These are phyloP conservation scores for Scyliorhinus canicula DNA, from an alignment of 2,797 vertebrate species.

Conservation along the genomic window DNA sequence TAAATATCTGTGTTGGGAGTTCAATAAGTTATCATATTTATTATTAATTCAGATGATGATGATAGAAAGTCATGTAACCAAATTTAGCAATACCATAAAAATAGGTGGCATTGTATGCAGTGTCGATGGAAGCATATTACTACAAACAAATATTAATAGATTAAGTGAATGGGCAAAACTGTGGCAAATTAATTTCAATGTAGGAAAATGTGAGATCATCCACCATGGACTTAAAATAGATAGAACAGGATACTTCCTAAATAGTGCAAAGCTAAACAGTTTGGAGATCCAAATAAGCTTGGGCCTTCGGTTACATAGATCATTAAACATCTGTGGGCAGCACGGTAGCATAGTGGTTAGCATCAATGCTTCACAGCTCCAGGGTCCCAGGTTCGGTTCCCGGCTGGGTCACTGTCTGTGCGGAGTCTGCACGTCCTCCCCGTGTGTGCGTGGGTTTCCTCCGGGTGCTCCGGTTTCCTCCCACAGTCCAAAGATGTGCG, in stretches of 20 bases:
- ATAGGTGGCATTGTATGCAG: neutral
- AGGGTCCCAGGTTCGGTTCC: too few relatives aligned
- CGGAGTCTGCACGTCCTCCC: too few relatives aligned
- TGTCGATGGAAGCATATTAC: neutral
- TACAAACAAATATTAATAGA: neutral
- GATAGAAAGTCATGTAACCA: neutral
- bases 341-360: too few relatives aligned
- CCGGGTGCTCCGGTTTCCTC: too few relatives aligned
- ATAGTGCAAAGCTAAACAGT: neutral
- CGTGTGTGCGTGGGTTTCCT: too few relatives aligned
- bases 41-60: neutral
- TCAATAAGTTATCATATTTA: neutral
- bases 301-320: neutral
- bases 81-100: too few relatives aligned
- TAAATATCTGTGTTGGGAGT: neutral
- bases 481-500: too few relatives aligned
- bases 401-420: too few relatives aligned
- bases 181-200: neutral
- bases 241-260: too few relatives aligned
- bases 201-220: neutral
- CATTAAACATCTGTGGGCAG: too few relatives aligned
- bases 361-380: too few relatives aligned
- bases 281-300: neutral
- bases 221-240: too few relatives aligned
- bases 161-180: neutral